Evolutionary conservation across 2,888 invertebrate genomes (phyloP).

Genomic region (Drosophila diplacantha): DNA sequence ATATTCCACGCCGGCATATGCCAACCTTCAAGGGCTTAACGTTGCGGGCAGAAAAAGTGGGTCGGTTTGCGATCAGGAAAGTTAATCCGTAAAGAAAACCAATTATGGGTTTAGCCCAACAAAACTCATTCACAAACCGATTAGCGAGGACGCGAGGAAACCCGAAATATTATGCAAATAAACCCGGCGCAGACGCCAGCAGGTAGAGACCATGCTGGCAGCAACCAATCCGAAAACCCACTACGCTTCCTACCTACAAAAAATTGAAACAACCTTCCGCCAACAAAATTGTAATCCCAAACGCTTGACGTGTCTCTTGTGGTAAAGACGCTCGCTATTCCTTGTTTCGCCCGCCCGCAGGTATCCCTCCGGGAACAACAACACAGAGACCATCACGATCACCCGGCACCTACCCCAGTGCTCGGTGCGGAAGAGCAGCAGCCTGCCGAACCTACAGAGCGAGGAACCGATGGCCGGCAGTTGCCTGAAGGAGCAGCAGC

Average conservation of each 20-base stretch:
- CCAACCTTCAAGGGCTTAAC: constrained; percentile 24
- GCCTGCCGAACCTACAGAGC: constrained; percentile 85
- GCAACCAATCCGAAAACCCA: constrained; percentile 22
- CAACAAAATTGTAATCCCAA: constrained; percentile 52
- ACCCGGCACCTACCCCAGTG: constrained; percentile 80
- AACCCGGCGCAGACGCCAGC: constrained; percentile 27
- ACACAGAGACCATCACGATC: constrained; percentile 79
- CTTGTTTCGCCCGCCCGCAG: constrained; percentile 77
- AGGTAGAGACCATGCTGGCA: constrained; percentile 12
- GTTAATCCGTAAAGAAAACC: constrained; percentile 34
- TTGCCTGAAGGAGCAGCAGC: constrained; percentile 49
- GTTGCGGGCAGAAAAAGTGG: constrained; percentile 6
- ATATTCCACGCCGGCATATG: constrained; percentile 27
- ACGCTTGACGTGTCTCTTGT: constrained; percentile 57
- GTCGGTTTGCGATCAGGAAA: constrained; percentile 9
- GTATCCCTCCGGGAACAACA: constrained; percentile 88
- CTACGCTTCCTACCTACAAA: constrained; percentile 27
- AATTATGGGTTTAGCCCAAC: constrained; percentile 25
- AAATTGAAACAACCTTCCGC: constrained; percentile 37
- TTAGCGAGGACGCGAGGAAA: constrained; percentile 19
- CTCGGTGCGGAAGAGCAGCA: constrained; percentile 85
- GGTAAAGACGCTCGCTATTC: constrained; percentile 69
- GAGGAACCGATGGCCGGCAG: constrained; percentile 34
- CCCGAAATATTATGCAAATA: constrained; percentile 32
- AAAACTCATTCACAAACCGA: constrained; percentile 38